These are phyloP conservation scores for Zosterops hypoxanthus DNA, from an alignment of 2,113 vertebrate species.

Conservation along the genomic window DNA sequence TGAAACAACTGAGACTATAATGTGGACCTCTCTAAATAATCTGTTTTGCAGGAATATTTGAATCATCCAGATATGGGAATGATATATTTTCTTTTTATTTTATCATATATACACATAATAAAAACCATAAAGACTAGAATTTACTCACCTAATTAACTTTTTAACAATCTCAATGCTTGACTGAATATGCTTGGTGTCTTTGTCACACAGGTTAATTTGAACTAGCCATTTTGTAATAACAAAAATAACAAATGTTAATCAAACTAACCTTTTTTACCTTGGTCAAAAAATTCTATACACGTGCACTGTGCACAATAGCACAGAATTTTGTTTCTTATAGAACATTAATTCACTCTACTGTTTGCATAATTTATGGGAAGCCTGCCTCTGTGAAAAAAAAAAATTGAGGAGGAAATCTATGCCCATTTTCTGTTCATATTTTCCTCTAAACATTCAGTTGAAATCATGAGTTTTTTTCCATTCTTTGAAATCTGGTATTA, in stretches of 20 bases:
- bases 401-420: background rate
- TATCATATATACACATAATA: background rate
- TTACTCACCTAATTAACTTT: slow-evolving; percentile 53
- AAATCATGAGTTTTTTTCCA: background rate
- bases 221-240: slow-evolving; percentile 54
- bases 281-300: background rate
- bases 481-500: background rate
- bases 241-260: slow-evolving; percentile 67
- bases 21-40: background rate
- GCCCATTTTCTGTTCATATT: background rate
- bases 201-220: slow-evolving; percentile 57
- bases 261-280: slow-evolving; percentile 51
- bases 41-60: slow-evolving; percentile 1
- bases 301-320: background rate
- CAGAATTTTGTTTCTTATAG: background rate
- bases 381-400: background rate
- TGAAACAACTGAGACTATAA: background rate
- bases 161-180: slow-evolving; percentile 59
- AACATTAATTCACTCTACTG: background rate
- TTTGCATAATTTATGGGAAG: background rate
- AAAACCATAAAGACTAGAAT: background rate
- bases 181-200: slow-evolving; percentile 57
- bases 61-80: background rate
- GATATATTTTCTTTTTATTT: slow-evolving; percentile 27
- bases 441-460: background rate